Conservation (phyloP, 2,797 vertebrate species). For the Sarcoramphus papa region DNA sequence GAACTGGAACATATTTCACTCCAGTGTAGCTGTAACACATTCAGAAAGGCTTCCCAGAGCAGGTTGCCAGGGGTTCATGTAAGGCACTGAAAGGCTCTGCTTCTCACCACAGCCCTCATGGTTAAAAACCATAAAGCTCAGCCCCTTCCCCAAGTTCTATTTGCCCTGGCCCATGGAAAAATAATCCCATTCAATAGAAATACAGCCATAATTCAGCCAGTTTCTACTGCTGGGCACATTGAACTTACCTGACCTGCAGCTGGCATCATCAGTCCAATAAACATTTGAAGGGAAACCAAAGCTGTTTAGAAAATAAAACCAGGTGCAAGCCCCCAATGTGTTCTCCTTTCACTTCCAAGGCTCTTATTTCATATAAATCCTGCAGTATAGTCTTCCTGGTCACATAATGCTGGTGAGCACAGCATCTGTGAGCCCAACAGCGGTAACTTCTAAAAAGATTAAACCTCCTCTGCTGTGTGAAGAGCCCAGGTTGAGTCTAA, state of each 20-base stretch:
- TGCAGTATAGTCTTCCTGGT: neutral
- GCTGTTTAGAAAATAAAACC: neutral
- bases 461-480: neutral
- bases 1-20: neutral
- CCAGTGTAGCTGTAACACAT: neutral
- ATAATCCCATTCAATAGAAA: neutral
- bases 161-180: neutral
- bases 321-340: rapidly evolving
- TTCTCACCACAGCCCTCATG: neutral
- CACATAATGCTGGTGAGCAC: neutral
- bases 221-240: neutral
- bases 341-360: neutral
- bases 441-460: neutral
- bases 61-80: neutral
- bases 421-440: neutral
- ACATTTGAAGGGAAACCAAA: neutral
- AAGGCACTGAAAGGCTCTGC: neutral
- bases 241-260: neutral
- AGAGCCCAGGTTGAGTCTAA: neutral
- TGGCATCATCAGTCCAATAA: neutral
- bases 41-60: neutral
- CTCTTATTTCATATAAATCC: neutral
- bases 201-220: neutral
- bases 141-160: neutral
- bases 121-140: neutral